Conservation (phyloP, 2,888 invertebrate genomes). For the Mesopsocus fuscifrons region DNA sequence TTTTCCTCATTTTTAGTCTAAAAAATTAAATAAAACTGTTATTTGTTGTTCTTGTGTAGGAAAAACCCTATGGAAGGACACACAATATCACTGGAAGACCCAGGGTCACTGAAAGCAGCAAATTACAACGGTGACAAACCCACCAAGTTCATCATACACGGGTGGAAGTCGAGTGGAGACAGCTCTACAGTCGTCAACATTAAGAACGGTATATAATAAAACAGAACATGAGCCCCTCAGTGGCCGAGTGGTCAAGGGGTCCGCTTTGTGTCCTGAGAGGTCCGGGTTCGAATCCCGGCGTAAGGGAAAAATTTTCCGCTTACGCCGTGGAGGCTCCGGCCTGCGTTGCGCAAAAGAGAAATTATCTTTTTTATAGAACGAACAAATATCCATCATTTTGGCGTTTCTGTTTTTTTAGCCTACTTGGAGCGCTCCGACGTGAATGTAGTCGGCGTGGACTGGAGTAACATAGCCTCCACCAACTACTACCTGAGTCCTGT, state of each 20-base stretch:
- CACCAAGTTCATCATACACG: constrained; percentile 15
- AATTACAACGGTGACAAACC: constrained; percentile 12
- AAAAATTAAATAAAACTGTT: too few relatives aligned
- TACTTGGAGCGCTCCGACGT: constrained; percentile 25
- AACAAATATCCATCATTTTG: too few relatives aligned
- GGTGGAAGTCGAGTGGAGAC: constrained; percentile 14
- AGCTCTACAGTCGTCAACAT: constrained; percentile 13
- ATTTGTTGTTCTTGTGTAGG: too few relatives aligned
- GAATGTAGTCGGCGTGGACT: constrained; percentile 32
- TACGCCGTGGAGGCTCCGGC: too few relatives aligned
- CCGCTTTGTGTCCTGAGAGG: too few relatives aligned
- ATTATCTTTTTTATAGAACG: too few relatives aligned
- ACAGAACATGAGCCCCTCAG: background rate
- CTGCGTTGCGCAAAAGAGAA: too few relatives aligned
- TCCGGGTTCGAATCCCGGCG: too few relatives aligned
- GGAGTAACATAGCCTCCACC: constrained; percentile 22
- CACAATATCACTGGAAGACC: constrained; percentile 11
- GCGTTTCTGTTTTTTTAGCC: too few relatives aligned
- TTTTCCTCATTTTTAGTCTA: too few relatives aligned
- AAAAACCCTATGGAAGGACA: constrained; percentile 10
- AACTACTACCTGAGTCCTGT: constrained; percentile 18
- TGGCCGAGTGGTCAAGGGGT: too few relatives aligned
- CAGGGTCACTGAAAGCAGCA: constrained; percentile 5
- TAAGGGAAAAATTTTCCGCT: too few relatives aligned
- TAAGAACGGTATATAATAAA: constrained; percentile 14